These are phyloP conservation scores for Peucedramus taeniatus DNA, from an alignment of 2,113 vertebrate species.

Conservation along the genomic window DNA sequence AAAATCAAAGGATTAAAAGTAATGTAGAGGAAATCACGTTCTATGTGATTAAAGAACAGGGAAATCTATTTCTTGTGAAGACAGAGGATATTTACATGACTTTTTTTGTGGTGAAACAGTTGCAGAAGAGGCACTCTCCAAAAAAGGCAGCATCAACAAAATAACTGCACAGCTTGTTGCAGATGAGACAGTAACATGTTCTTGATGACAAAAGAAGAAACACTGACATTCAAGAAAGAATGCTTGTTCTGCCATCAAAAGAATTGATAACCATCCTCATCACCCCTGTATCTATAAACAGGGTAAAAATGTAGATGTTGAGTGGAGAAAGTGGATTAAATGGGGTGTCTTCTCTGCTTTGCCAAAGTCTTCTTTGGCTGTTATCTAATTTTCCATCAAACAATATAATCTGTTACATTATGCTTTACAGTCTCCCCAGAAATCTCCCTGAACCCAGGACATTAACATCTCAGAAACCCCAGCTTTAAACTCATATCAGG, in stretches of 20 bases:
- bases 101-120: neutral
- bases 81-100: neutral
- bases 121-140: neutral
- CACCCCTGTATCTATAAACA: neutral
- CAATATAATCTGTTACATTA: neutral
- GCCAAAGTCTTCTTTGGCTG: neutral
- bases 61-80: neutral
- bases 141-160: neutral
- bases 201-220: neutral
- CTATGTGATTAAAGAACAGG: neutral
- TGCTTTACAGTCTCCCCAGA: neutral
- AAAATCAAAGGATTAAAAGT: neutral
- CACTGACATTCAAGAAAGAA: neutral
- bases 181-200: neutral
- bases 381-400: neutral
- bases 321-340: neutral
- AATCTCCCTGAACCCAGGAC: neutral
- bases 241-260: neutral
- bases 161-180: neutral
- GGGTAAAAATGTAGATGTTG: neutral
- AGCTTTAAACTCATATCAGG: neutral
- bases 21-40: neutral
- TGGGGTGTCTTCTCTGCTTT: neutral
- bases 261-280: neutral
- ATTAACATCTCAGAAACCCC: neutral